Conservation (phyloP, 2,797 vertebrate genomes). For the Nasua narica region DNA sequence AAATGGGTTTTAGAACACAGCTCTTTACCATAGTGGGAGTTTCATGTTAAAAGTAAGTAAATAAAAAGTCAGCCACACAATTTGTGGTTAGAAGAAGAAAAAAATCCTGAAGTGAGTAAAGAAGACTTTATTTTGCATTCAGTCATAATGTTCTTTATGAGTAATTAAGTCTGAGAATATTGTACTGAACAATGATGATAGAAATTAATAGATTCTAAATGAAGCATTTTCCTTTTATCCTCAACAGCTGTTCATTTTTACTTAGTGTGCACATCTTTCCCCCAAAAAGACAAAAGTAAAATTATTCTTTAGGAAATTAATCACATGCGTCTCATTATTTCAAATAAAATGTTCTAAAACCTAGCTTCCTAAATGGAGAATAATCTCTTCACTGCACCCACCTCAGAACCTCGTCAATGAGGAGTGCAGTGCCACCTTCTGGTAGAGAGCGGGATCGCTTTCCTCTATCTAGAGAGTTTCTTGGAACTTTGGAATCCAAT, state of each 20-base stretch:
- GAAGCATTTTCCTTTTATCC: constrained; percentile 66
- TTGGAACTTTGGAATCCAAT: neutral
- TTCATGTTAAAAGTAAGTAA: constrained; percentile 19
- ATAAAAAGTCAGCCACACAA: constrained; percentile 31
- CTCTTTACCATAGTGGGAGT: constrained; percentile 17
- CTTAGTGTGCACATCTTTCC: constrained; percentile 62
- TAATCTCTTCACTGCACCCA: neutral
- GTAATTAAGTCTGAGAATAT: constrained; percentile 64
- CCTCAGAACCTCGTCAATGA: constrained; percentile 45
- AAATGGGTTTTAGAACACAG: constrained; percentile 63
- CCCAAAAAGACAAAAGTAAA: constrained; percentile 55
- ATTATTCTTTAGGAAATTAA: constrained; percentile 66
- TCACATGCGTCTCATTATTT: constrained; percentile 61
- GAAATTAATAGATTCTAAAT: constrained; percentile 73
- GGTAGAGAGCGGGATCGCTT: constrained; percentile 41
- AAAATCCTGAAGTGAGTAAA: constrained; percentile 42
- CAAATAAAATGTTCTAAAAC: constrained; percentile 38
- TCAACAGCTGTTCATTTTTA: constrained; percentile 46
- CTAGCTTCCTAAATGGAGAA: neutral
- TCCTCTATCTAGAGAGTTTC: neutral
- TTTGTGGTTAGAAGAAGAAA: constrained; percentile 27
- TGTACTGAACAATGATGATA: constrained; percentile 46
- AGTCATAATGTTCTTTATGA: constrained; percentile 60
- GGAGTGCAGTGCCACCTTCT: constrained; percentile 82
- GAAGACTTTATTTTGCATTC: constrained; percentile 42